Evolutionary conservation across 92 coral and sea anemone species (phyloP).

Genomic region (Metridium senile): DNA sequence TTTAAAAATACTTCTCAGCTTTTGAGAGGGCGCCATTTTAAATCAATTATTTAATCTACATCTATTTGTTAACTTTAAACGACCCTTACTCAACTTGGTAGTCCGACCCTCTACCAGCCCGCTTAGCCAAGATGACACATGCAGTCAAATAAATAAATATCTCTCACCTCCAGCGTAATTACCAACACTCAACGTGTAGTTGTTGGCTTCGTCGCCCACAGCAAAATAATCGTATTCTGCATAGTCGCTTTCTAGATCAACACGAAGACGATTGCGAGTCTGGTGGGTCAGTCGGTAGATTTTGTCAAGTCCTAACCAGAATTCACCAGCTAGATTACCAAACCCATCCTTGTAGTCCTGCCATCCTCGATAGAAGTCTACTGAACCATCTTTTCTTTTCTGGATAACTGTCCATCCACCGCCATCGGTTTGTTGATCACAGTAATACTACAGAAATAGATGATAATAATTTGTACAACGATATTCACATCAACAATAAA

Average conservation of each 20-base stretch:
- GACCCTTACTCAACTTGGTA: no score
- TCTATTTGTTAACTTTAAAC: no score
- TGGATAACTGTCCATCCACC: conserved; percentile 43
- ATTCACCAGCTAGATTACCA: conserved; percentile 35
- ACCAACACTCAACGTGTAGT: conserved; percentile 32
- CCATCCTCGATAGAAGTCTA: conserved; percentile 40
- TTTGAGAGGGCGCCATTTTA: no score
- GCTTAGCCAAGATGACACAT: not conserved
- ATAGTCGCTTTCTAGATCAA: conserved; percentile 38
- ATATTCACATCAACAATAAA: not conserved
- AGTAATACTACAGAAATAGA: conserved; percentile 7
- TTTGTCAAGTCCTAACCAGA: conserved; percentile 51
- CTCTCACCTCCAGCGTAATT: not conserved
- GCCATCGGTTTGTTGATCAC: conserved; percentile 29
- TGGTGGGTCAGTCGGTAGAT: conserved; percentile 32
- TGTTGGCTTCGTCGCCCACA: conserved; percentile 16
- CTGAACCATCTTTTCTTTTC: conserved; percentile 27
- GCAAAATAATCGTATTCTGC: conserved; percentile 47
- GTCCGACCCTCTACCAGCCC: not conserved
- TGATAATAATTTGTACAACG: no score
- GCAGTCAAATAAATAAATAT: not conserved
- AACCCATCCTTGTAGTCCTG: conserved; percentile 43
- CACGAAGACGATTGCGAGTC: conserved; percentile 27
- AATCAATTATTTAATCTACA: no score
- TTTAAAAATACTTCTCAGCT: no score